Evolutionary conservation across 2,888 invertebrate genomes (phyloP).

Genomic region (Cheilosia soror): DNA sequence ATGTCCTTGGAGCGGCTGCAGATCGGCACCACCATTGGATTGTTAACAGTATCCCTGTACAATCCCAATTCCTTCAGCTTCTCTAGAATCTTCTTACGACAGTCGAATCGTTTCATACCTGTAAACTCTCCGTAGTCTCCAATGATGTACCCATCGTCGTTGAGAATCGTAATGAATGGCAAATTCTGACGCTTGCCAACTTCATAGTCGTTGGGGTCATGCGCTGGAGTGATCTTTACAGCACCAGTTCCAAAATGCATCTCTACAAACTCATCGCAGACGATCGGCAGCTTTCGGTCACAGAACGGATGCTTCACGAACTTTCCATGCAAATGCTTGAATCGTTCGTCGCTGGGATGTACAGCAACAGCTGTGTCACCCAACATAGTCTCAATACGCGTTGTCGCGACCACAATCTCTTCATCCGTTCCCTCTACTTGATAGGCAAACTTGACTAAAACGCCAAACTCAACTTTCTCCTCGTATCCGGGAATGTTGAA

Average conservation of each 20-base stretch:
- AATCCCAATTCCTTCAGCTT: conserved; percentile 89
- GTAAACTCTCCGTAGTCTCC: conserved; percentile 91
- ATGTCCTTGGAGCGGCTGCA: conserved; percentile 98
- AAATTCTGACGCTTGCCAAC: conserved; percentile 95
- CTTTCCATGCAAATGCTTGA: conserved; percentile 92
- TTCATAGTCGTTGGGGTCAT: conserved; percentile 98
- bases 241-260: conserved; percentile 98
- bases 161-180: conserved; percentile 94
- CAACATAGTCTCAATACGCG: conserved; percentile 98
- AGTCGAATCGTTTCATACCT: conserved; percentile 96
- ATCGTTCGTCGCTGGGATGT: conserved; percentile 95
- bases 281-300: conserved; percentile 92
- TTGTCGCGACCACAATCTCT: conserved; percentile 97
- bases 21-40: conserved; percentile 98
- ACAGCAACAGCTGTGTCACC: conserved; percentile 99
- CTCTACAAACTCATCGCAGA: conserved; percentile 97
- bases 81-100: conserved; percentile 91
- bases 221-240: conserved; percentile 99
- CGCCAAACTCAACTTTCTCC: conserved; percentile 94
- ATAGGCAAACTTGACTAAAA: conserved; percentile 96
- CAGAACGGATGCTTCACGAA: conserved; percentile 94
- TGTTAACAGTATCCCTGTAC: conserved; percentile 92
- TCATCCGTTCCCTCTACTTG: conserved; percentile 87
- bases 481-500: conserved; percentile 92
- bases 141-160: conserved; percentile 94